These are phyloP conservation scores for Cyprinodon brontotheroides DNA, from an alignment of 2,113 vertebrate species.

Conservation along the genomic window DNA sequence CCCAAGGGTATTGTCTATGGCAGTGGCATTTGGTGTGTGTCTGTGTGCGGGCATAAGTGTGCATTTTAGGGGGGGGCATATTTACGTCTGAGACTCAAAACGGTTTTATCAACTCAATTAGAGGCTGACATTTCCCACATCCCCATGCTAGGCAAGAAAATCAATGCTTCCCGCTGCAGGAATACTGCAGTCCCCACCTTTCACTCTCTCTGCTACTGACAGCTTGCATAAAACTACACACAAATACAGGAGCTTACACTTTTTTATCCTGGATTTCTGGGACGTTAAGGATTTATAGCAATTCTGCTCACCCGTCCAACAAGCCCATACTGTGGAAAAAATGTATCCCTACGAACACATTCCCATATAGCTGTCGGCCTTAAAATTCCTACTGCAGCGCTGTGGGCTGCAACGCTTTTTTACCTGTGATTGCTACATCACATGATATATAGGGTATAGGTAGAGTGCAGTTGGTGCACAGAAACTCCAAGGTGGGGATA, in stretches of 20 bases:
- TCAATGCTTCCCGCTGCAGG: conserved; percentile 71
- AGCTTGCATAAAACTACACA: conserved; percentile 45
- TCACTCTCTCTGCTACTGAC: conserved; percentile 59
- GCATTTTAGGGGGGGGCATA: conserved; percentile 44
- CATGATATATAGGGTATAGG: conserved; percentile 29
- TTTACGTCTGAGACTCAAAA: conserved; percentile 75
- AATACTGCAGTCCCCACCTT: conserved; percentile 71
- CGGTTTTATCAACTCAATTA: conserved; percentile 80
- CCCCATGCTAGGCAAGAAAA: conserved; percentile 65
- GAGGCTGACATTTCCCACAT: conserved; percentile 77
- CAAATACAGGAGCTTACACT: conserved; percentile 27
- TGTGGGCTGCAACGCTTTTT: conserved; percentile 37
- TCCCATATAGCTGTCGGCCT: conserved; percentile 48
- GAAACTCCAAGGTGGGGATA: conserved; percentile 19
- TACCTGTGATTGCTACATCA: conserved; percentile 23
- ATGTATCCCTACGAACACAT: conserved; percentile 51
- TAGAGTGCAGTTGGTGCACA: conserved; percentile 22
- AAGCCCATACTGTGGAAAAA: conserved; percentile 34
- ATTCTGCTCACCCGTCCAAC: conserved; percentile 55
- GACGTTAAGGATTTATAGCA: conserved; percentile 52
- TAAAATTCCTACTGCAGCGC: conserved; percentile 46
- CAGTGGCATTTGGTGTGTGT: conserved; percentile 48
- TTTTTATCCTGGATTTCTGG: conserved; percentile 34
- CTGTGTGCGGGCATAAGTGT: conserved; percentile 10
- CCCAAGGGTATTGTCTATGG: conserved; percentile 54